Evolutionary conservation across 2,113 vertebrate genomes (phyloP).

Genomic region (Ailurus styani): DNA sequence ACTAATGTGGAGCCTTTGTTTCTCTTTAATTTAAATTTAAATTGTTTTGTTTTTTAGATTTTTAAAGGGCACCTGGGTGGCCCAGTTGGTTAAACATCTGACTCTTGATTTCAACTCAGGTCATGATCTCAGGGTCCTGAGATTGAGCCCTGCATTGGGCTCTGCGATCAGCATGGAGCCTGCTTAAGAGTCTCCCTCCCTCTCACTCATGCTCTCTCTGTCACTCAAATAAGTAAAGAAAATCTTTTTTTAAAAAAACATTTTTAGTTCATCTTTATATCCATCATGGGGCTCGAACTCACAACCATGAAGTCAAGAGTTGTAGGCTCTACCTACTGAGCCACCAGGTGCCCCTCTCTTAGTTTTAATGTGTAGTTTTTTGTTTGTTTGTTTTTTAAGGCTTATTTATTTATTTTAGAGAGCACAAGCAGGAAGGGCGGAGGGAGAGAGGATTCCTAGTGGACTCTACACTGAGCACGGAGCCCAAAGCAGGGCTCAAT

Average conservation of each 20-base stretch:
- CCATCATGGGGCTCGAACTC: background rate
- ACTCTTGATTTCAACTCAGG: background rate
- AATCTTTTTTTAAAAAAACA: background rate
- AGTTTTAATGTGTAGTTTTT: background rate
- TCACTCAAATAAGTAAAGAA: background rate
- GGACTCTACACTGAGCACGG: background rate
- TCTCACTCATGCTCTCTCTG: background rate
- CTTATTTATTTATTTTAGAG: background rate
- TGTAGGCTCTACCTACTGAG: background rate
- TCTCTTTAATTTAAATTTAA: background rate
- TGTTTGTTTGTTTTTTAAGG: background rate
- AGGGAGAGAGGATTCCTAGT: background rate
- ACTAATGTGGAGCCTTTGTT: background rate
- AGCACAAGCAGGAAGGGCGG: background rate
- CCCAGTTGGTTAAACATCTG: background rate
- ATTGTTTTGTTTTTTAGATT: background rate
- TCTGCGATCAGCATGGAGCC: background rate
- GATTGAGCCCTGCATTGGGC: background rate
- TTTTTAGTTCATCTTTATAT: background rate
- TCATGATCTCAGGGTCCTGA: background rate
- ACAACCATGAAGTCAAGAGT: background rate
- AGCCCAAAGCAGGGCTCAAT: accelerated
- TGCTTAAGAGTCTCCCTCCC: background rate
- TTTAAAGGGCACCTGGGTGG: background rate
- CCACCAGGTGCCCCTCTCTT: background rate